Base-by-base conservation (phyloP, 2,888 invertebrate genomes). In the Hydropsyche betteni region DNA sequence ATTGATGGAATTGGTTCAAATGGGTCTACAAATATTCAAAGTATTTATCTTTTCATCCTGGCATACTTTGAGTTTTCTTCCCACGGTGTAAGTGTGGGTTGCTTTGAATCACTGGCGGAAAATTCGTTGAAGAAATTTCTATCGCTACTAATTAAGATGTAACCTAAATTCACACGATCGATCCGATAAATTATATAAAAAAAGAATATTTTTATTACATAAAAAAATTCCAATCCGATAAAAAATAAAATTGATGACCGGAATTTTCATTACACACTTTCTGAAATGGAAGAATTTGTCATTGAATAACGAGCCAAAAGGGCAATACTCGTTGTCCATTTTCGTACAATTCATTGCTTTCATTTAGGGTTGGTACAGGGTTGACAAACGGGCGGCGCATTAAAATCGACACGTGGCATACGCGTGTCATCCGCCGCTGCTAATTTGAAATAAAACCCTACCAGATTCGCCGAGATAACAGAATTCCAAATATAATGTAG, bases 381-480 rank as follows among this genome's bases (percentile, higher is more conserved):
- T 53, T 16, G 34, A 5, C 12, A 24, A 64, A 68, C 68, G 75
- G 64, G 34, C 61, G 70, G 52, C 50, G 70, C 71, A 75, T 75
- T 75, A 75, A 72, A 61, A 64, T 38, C 64, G 75, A 10, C 70
- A 71, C 75, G 71, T 70, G 75, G 24, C 71, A 5, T 14, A 51
- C 75, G 71, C 55, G 33, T 38, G 72, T 24, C 72, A 8, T n/a
- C 72, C 55, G 61, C 75, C 51, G 75, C 68, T 71, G 75, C 71
- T 71, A 75, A 75, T 75, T 75, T 75, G 71, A 75, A 75, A 75
- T 75, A 75, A 75, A 75, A 75, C 64, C 75, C 75, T 71, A n/a
- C 61, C 68, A 75, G 75, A 75, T 75, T 71, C 70, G 71, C 64
- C 71, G 75, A 70, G 75, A 75, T 52, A 75, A 75, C 52, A 24